phyloP scores from a whole-genome alignment of 2,113 vertebrate species.

The Galeopterus variegatus region DNA sequence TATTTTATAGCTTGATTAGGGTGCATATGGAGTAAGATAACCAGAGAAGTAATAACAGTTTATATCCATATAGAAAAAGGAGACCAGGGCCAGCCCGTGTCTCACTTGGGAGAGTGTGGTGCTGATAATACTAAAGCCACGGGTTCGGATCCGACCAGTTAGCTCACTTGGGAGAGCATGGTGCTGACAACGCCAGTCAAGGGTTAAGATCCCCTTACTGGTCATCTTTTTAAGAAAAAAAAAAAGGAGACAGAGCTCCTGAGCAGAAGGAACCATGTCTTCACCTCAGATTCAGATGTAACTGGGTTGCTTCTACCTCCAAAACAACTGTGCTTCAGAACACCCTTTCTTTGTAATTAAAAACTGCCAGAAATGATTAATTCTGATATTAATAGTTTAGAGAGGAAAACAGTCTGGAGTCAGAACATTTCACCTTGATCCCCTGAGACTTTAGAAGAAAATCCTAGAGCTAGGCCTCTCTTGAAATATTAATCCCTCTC shows the following conservation, averaged over 20 bases:
- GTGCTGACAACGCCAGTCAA: too few relatives aligned
- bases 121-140: too few relatives aligned
- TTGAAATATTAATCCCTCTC: conserved; percentile 37
- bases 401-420: neutral
- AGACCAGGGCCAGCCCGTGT: too few relatives aligned
- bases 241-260: neutral
- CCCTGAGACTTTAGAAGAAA: conserved; percentile 32
- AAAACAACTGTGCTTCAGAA: neutral
- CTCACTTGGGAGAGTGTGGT: too few relatives aligned
- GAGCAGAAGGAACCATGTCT: neutral
- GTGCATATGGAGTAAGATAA: neutral
- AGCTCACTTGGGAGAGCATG: too few relatives aligned
- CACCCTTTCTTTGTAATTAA: neutral
- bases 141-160: too few relatives aligned
- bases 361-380: neutral
- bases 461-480: neutral
- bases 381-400: neutral
- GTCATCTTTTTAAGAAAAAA: too few relatives aligned
- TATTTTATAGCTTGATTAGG: neutral
- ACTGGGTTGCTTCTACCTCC: neutral
- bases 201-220: too few relatives aligned
- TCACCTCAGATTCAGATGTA: neutral
- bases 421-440: neutral
- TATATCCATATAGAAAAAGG: neutral
- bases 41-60: neutral